These are phyloP conservation scores for Invenusta paracnida DNA, from an alignment of 2,888 invertebrate species.

Conservation along the genomic window DNA sequence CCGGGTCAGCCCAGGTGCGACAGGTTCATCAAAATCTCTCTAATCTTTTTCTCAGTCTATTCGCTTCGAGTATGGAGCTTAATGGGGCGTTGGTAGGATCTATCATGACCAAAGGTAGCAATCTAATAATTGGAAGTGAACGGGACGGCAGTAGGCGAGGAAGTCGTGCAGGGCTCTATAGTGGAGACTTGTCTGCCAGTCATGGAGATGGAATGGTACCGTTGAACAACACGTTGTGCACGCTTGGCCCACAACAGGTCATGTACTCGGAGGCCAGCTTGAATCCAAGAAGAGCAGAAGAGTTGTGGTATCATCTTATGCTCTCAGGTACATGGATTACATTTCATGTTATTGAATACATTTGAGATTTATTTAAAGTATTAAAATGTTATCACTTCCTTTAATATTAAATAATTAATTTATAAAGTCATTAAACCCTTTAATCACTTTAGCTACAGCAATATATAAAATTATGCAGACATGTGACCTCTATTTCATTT, in stretches of 20 bases:
- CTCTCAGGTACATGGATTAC: not conserved
- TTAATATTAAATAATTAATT: too few species aligned
- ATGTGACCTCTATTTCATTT: too few species aligned
- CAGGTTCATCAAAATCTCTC: not conserved
- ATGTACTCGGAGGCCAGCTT: not conserved
- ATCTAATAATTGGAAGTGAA: too few species aligned
- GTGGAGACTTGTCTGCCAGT: not conserved
- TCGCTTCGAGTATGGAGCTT: not conserved
- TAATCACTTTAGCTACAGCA: too few species aligned
- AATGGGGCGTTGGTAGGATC: not conserved
- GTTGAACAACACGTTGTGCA: not conserved
- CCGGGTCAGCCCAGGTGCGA: not conserved
- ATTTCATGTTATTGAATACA: too few species aligned
- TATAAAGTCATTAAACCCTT: too few species aligned
- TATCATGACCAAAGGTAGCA: too few species aligned
- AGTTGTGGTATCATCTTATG: conserved; percentile 14
- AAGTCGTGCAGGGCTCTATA: not conserved
- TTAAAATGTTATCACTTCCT: too few species aligned
- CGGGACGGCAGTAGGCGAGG: too few species aligned
- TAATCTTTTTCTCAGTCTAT: not conserved
- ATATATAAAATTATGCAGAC: too few species aligned
- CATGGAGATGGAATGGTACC: not conserved
- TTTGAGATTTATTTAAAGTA: too few species aligned
- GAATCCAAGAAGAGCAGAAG: not conserved
- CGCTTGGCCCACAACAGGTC: not conserved